Evolutionary conservation across 2,888 invertebrate species (phyloP).

Genomic region (Lysandra bellargus): DNA sequence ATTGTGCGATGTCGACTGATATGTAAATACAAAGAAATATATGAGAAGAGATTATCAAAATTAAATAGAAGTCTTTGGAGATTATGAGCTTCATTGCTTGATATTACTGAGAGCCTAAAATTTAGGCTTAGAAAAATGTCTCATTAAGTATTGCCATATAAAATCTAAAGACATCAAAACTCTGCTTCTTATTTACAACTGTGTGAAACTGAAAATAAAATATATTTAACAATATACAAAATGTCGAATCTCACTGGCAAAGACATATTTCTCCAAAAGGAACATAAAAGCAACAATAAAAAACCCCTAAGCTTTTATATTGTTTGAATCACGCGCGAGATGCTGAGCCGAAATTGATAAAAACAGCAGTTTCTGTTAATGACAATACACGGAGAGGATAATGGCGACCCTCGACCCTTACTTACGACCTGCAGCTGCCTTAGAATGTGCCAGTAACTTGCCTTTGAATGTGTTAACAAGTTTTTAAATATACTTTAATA

Average conservation of each 20-base stretch:
- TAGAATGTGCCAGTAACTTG: not conserved
- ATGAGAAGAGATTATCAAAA: too few species aligned
- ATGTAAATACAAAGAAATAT: too few species aligned
- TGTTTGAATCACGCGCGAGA: not conserved
- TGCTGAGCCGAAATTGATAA: slow-evolving; percentile 24
- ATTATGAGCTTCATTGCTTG: too few species aligned
- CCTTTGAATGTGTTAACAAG: not conserved
- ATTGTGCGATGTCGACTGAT: too few species aligned
- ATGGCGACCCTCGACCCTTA: slow-evolving; percentile 29
- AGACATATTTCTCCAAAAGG: not conserved
- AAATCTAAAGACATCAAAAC: too few species aligned
- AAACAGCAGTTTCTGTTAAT: slow-evolving; percentile 30
- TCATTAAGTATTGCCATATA: too few species aligned
- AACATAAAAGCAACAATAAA: slow-evolving; percentile 16
- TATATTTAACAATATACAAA: not conserved
- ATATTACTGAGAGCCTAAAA: too few species aligned
- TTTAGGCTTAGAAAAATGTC: too few species aligned
- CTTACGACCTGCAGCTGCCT: slow-evolving; percentile 22
- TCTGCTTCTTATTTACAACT: too few species aligned
- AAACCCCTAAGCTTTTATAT: slow-evolving; percentile 17
- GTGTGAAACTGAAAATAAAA: not conserved
- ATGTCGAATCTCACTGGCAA: not conserved
- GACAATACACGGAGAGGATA: slow-evolving; percentile 18
- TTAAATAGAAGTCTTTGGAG: too few species aligned
- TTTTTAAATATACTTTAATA: not conserved